A percentile compares a stretch with the other conserved stretches of the same genome.
Evolutionary conservation across 2,797 vertebrate genomes (phyloP).

Genomic region (Strix occidentalis): DNA sequence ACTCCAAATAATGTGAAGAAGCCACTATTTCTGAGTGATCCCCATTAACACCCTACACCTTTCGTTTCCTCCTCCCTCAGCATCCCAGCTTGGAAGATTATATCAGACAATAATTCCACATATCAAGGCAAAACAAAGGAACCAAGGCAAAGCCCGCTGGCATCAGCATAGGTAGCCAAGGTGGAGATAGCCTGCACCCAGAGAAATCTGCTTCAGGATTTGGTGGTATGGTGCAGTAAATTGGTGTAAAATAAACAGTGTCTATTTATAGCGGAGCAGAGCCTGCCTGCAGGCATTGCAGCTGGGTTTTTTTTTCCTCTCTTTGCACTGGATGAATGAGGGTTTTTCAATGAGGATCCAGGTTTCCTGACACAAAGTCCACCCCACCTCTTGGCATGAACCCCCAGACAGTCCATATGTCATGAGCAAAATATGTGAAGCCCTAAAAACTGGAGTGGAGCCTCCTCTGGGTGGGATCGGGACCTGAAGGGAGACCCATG

Average conservation of each 20-base stretch:
- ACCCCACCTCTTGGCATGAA: conserved; percentile 75
- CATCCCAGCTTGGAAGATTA: not conserved
- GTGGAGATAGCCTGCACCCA: not conserved
- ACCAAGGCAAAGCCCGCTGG: not conserved
- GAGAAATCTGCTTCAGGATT: not conserved
- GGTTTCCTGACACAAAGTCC: conserved; percentile 54
- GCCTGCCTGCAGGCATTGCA: not conserved
- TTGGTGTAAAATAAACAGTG: not conserved
- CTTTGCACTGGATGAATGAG: conserved; percentile 10
- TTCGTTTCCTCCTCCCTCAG: not conserved
- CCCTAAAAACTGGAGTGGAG: conserved; percentile 64
- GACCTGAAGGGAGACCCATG: not conserved
- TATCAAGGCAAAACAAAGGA: not conserved
- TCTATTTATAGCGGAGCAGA: conserved; percentile 26
- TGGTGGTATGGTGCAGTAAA: not conserved
- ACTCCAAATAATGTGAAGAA: not conserved
- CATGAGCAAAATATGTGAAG: conserved; percentile 67
- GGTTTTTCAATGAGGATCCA: conserved; percentile 44
- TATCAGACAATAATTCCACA: not conserved
- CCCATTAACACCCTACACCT: not conserved
- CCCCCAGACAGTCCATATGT: conserved; percentile 55
- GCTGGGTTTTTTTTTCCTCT: not conserved
- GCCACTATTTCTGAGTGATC: not conserved
- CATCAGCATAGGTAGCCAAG: not conserved
- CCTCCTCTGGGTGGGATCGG: not conserved